phyloP scores from a whole-genome alignment of 1,140 invertebrate species.

The Eciton burchellii region DNA sequence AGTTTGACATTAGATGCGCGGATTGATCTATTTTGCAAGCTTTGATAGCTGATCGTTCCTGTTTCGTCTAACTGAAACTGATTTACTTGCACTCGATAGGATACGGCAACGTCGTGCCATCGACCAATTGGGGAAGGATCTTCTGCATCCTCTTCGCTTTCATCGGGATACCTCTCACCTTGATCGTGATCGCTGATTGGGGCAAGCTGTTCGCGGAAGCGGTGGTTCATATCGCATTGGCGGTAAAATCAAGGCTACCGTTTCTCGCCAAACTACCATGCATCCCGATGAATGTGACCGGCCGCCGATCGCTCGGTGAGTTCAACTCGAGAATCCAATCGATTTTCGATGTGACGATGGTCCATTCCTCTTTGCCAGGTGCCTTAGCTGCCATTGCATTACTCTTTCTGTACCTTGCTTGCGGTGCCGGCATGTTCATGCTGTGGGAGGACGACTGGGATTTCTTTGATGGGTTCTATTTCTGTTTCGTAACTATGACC shows the following conservation, averaged over 20 bases:
- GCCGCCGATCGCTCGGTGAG: conserved; percentile 77
- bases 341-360: neutral
- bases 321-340: neutral
- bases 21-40: neutral
- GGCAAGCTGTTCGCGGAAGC: conserved; percentile 94
- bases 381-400: conserved; percentile 90
- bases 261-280: conserved; percentile 60
- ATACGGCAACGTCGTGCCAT: conserved; percentile 97
- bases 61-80: conserved; percentile 1
- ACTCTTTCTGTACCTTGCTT: conserved; percentile 91
- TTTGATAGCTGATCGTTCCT: conserved; percentile 10
- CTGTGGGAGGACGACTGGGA: conserved; percentile 95
- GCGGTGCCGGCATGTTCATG: conserved; percentile 91
- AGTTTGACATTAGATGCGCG: too few relatives aligned
- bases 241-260: conserved; percentile 73
- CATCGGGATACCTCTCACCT: conserved; percentile 96
- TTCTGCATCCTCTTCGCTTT: conserved; percentile 97
- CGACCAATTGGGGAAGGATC: conserved; percentile 92
- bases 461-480: conserved; percentile 97
- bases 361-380: conserved; percentile 65
- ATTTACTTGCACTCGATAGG: conserved; percentile 86
- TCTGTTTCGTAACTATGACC: conserved; percentile 97
- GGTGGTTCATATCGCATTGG: conserved; percentile 84
- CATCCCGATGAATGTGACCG: conserved; percentile 74
- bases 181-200: conserved; percentile 97